Percentiles rank a stretch among this genome's conserved stretches.
These are phyloP conservation scores for Australoheros scitulus DNA, from an alignment of 2,113 vertebrate species.

Conservation along the genomic window DNA sequence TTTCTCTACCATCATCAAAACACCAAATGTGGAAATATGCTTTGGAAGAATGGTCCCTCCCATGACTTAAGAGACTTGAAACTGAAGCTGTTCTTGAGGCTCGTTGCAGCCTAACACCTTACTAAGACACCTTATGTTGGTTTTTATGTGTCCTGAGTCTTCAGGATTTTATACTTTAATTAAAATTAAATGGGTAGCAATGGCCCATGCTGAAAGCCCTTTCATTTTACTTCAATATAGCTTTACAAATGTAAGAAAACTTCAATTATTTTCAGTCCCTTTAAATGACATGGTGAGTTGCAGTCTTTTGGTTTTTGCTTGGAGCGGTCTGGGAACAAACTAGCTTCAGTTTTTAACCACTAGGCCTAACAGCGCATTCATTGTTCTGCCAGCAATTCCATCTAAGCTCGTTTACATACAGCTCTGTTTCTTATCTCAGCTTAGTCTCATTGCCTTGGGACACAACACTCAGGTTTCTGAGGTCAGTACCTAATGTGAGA, in stretches of 20 bases:
- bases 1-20: neutral
- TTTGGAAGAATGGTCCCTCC: neutral
- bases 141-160: neutral
- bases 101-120: neutral
- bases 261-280: neutral
- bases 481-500: conserved; percentile 46
- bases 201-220: neutral
- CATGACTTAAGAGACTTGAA: neutral
- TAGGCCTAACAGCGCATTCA: conserved; percentile 50
- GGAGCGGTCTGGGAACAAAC: conserved; percentile 9
- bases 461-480: conserved; percentile 50
- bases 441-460: conserved; percentile 29
- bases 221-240: neutral
- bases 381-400: conserved; percentile 56
- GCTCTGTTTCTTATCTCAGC: conserved; percentile 58
- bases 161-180: neutral
- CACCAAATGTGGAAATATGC: neutral
- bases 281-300: conserved; percentile 3
- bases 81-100: neutral
- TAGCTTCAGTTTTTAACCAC: conserved; percentile 31
- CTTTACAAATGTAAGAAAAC: neutral
- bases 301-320: conserved; percentile 7
- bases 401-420: conserved; percentile 58
- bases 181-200: neutral
- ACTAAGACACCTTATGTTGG: neutral